phyloP scores from a whole-genome alignment of 2,797 vertebrate species.

The Ptychobarbus kaznakovi region DNA sequence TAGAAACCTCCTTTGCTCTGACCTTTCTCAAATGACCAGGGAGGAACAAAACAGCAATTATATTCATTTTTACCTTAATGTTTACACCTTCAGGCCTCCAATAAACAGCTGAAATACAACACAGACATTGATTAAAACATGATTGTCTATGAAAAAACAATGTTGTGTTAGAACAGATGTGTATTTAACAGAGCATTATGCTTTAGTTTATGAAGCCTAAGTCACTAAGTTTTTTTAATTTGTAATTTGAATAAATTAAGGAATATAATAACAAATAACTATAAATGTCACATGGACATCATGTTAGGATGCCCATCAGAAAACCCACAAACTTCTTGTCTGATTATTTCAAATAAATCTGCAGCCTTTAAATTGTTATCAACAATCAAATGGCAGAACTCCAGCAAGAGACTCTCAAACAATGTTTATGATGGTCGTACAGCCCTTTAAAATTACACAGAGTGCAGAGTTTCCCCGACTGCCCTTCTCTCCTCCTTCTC shows the following conservation, averaged over 20 bases:
- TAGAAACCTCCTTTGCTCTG: slow-evolving; percentile 61
- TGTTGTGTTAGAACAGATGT: slow-evolving; percentile 20
- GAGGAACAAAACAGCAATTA: slow-evolving; percentile 57
- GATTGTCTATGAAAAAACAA: not conserved
- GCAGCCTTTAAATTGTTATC: not conserved
- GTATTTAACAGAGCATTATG: slow-evolving; percentile 17
- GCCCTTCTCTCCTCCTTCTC: slow-evolving; percentile 25
- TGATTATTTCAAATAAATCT: not conserved
- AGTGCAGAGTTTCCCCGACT: not conserved
- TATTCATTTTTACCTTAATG: slow-evolving; percentile 44
- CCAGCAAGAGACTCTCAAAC: slow-evolving; percentile 21
- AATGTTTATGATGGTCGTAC: slow-evolving; percentile 17
- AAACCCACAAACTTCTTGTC: not conserved
- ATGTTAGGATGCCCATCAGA: not conserved
- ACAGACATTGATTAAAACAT: slow-evolving; percentile 48
- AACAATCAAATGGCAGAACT: slow-evolving; percentile 14
- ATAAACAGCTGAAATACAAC: slow-evolving; percentile 39
- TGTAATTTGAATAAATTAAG: not conserved
- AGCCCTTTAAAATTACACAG: slow-evolving; percentile 31
- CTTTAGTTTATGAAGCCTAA: not conserved
- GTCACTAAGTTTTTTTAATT: not conserved
- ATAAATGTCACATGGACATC: not conserved
- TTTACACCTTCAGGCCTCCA: slow-evolving; percentile 49
- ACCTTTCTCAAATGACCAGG: slow-evolving; percentile 60
- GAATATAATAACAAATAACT: slow-evolving; percentile 1